These are phyloP conservation scores for Eupithecia pulchellata DNA, from an alignment of 2,888 invertebrate genomes.

Conservation along the genomic window DNA sequence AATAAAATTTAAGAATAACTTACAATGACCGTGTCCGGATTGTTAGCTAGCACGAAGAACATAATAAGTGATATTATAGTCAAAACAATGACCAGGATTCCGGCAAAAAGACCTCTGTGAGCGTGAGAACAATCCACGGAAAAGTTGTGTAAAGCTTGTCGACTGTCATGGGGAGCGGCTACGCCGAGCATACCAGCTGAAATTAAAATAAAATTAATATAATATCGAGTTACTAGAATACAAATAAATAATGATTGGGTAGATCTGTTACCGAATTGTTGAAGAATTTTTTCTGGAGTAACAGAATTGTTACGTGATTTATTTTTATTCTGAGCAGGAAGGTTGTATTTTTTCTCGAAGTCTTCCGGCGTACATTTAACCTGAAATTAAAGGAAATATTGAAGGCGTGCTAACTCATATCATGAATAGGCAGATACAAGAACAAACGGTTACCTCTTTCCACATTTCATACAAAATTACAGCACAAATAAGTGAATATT, in stretches of 20 bases:
- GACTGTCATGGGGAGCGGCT: conserved; percentile 74
- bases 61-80: conserved; percentile 94
- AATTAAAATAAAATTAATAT: conserved; percentile 48
- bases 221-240: neutral
- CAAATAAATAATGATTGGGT: neutral
- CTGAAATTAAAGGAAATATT: conserved; percentile 47
- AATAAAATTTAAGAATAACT: conserved; percentile 40
- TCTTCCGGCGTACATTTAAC: conserved; percentile 80
- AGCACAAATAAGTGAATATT: conserved; percentile 96
- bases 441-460: conserved; percentile 90
- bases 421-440: neutral
- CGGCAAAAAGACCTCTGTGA: conserved; percentile 90
- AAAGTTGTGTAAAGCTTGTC: conserved; percentile 86
- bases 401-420: conserved; percentile 16
- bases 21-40: conserved; percentile 85
- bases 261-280: conserved; percentile 72
- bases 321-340: conserved; percentile 55
- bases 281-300: conserved; percentile 81
- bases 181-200: conserved; percentile 85
- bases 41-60: conserved; percentile 93
- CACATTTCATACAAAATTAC: conserved; percentile 96
- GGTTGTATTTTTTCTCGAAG: conserved; percentile 74
- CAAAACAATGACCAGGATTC: conserved; percentile 91
- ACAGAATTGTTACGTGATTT: conserved; percentile 80
- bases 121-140: conserved; percentile 94